Evolutionary conservation across 1,140 invertebrate species (phyloP).

Genomic region (Harpegnathos saltator): DNA sequence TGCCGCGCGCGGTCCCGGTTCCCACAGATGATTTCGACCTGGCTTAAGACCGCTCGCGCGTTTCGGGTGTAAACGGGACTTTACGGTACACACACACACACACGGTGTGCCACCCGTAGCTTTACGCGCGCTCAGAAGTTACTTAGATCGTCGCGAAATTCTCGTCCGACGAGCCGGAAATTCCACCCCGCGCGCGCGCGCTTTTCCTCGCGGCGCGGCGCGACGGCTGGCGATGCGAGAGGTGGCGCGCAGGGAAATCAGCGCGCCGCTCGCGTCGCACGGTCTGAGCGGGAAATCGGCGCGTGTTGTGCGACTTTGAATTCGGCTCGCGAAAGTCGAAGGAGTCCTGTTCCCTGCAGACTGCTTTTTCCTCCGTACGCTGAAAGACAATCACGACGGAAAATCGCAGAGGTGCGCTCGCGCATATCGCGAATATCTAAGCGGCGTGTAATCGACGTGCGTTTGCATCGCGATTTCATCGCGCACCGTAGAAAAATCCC

Average conservation of each 20-base stretch:
- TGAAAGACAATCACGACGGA: too few species aligned
- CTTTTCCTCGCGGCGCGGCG: constrained; percentile 15
- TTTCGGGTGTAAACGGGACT: constrained; percentile 74
- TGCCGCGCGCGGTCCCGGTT: constrained; percentile 73
- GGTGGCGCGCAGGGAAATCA: constrained; percentile 18
- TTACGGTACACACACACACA: constrained; percentile 40
- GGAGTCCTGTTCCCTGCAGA: too few species aligned
- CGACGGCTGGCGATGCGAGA: neutral
- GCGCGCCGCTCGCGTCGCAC: neutral
- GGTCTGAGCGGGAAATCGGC: too few species aligned
- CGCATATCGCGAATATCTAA: too few species aligned
- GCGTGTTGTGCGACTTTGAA: too few species aligned
- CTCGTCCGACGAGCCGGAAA: constrained; percentile 63
- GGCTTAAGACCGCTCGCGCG: constrained; percentile 68
- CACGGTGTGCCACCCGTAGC: constrained; percentile 71
- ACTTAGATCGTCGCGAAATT: constrained; percentile 73
- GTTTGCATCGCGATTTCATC: neutral
- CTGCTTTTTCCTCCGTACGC: too few species aligned
- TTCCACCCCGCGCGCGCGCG: constrained; percentile 7
- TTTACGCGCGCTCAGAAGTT: constrained; percentile 65
- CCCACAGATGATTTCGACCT: constrained; percentile 78
- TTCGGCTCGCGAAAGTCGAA: too few species aligned
- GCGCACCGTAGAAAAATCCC: neutral
- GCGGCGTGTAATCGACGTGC: too few species aligned
- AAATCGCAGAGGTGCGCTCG: too few species aligned